Evolutionary conservation across 2,888 invertebrate species (phyloP).

Genomic region (Meandrusa payeni): DNA sequence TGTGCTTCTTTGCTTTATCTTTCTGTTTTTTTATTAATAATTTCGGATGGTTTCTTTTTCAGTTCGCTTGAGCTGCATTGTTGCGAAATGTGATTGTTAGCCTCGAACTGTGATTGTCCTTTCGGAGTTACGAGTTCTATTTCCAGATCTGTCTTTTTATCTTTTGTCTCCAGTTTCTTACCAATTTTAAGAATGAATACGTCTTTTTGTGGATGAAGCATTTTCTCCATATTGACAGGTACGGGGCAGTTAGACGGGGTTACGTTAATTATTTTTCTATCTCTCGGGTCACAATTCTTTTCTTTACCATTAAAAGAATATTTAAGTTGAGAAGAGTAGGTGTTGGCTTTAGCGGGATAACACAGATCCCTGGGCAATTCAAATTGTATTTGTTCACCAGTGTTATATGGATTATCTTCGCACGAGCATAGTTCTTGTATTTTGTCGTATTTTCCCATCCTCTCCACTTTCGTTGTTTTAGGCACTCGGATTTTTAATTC

Average conservation of each 20-base stretch:
- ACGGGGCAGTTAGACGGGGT: constrained; percentile 66
- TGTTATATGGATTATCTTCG: constrained; percentile 57
- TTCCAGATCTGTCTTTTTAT: constrained; percentile 71
- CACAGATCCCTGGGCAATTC: constrained; percentile 55
- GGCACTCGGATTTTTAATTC: constrained; percentile 72
- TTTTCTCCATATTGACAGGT: constrained; percentile 63
- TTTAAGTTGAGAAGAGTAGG: constrained; percentile 58
- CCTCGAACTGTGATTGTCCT: constrained; percentile 37
- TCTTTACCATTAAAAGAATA: constrained; percentile 57
- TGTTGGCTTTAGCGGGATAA: constrained; percentile 44
- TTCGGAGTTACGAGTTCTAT: constrained; percentile 72
- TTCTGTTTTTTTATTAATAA: constrained; percentile 27
- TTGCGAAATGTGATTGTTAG: constrained; percentile 43
- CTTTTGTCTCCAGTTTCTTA: constrained; percentile 67
- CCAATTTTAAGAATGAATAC: constrained; percentile 74
- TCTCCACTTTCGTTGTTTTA: constrained; percentile 59
- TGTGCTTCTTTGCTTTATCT: constrained; percentile 34
- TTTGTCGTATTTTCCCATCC: constrained; percentile 58
- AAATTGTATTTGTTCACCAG: constrained; percentile 70
- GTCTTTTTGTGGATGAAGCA: constrained; percentile 58
- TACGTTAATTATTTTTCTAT: constrained; percentile 56
- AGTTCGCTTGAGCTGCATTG: constrained; percentile 49
- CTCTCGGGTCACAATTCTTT: constrained; percentile 40
- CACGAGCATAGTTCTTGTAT: constrained; percentile 67
- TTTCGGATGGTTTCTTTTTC: constrained; percentile 29